A percentile compares a stretch with the other conserved stretches of the same genome.
These are phyloP conservation scores for Nymphalis c-album DNA, from an alignment of 2,888 invertebrate species.

Conservation along the genomic window DNA sequence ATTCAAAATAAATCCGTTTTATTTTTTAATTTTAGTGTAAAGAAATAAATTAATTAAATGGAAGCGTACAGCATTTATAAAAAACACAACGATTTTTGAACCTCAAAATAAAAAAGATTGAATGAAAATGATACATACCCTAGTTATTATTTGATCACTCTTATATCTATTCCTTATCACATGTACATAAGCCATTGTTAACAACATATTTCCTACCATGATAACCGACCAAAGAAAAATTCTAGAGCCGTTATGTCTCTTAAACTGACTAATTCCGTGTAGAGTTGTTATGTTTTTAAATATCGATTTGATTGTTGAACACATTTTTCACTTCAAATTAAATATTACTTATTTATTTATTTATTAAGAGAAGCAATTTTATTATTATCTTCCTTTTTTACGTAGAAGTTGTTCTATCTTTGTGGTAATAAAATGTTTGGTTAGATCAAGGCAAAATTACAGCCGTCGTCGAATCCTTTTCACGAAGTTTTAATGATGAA, in stretches of 20 bases:
- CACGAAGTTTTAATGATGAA: background rate
- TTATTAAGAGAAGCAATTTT: too few species aligned
- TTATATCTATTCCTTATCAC: constrained; percentile 58
- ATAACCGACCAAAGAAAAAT: constrained; percentile 50
- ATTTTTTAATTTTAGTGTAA: too few species aligned
- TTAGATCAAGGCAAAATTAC: too few species aligned
- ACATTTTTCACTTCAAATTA: background rate
- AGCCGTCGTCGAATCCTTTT: too few species aligned
- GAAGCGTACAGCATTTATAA: too few species aligned
- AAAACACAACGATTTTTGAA: too few species aligned
- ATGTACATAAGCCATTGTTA: constrained; percentile 53
- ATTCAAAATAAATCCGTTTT: too few species aligned
- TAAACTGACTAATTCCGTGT: constrained; percentile 56
- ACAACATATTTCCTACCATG: constrained; percentile 47
- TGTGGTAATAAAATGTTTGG: background rate
- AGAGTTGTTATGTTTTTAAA: constrained; percentile 52
- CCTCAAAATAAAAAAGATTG: too few species aligned
- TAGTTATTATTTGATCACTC: constrained; percentile 61
- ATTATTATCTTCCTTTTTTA: background rate
- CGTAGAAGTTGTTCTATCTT: background rate
- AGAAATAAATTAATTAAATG: too few species aligned
- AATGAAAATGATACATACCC: constrained; percentile 45
- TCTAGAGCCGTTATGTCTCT: constrained; percentile 43
- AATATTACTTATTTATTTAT: too few species aligned
- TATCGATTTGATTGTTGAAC: constrained; percentile 10